Base-by-base conservation (phyloP, 2,113 vertebrate genomes). In the Lutjanus erythropterus region DNA sequence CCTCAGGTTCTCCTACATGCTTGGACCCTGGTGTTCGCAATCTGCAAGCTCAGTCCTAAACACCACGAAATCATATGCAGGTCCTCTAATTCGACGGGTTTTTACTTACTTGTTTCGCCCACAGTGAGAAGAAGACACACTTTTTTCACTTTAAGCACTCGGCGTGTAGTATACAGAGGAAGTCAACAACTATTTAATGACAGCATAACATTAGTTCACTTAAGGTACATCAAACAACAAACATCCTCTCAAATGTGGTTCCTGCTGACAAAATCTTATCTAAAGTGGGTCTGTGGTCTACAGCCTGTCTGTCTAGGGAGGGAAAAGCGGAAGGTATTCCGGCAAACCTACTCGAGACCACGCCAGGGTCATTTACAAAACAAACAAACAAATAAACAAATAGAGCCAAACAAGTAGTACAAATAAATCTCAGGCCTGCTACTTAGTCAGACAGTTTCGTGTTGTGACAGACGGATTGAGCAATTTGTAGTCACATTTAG, bases 251-350 rank as follows among this genome's bases (percentile, higher is more conserved):
- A 77, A 87, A 88, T 80, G 76, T 84, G 87, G 88, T 89, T 91
- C 87, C 90, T 86, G 85, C 74, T 27, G 88, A 91, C 89, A 83
- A 90, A 55, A 90, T 91, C 89, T 93, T 86, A 93, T 93, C 89
- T 91, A 11, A 70, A 86, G 71, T 55, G 75, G 60, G 19, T 56
- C 49, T 69, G 56, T 64, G 71, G 76, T 75, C 67, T 35, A 55
- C 62, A 67, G 61, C 27, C 50, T 47, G 47, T 64, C 21, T 52
- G 58, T 84, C 74, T 15, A 2, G 79, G 85, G 79, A 80, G 73
- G 66, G 23, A 27, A 19, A 14, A 37, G 52, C 35, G 35, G 87
- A 78, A 84, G 80, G 80, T 71, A 80, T 80, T 68, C 70, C 69
- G 83, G 65, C 58, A 44, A 60, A 69, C 78, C 71, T 70, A 9